Base-by-base conservation (phyloP, 2,888 invertebrate species). In the Schizotus pectinicornis region DNA sequence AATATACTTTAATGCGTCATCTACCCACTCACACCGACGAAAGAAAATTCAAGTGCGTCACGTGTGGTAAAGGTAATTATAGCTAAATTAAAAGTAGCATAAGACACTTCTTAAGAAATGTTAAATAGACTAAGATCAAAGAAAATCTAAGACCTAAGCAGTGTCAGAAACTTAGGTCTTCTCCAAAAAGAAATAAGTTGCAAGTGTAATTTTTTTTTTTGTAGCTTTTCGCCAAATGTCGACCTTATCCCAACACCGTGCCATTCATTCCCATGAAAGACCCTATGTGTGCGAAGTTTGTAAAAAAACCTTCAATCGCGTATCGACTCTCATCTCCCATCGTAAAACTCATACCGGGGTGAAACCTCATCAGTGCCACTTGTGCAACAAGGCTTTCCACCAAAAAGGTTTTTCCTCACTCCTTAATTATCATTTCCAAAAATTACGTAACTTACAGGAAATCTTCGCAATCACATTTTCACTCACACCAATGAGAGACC, bases 401-500 rank as follows among this genome's bases (percentile, higher is more conserved):
- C 91, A 91, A 72, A 91, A 91, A 85, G 91, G 91, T 88, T 71
- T 57, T 55, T 31, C 31, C 12, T 9, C 8, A n/a, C n/a, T 31
- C 5, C 32, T 31, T 31, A 31, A 30, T 43, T 22, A 5, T 30
- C 32, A 11, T 9, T 1, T 22, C 9, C 32, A 41, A 32, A 30
- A 36, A 37, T 37, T 49, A 22, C 30, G 7, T 42, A 8, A 7
- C 30, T 32, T 35, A 30, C 32, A 90, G 90, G 90, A 7, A 91
- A 91, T 72, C 79, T 91, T 41, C 83, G 89, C 1, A 91, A 91
- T 73, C 91, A 91, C 69, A 82, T 90, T 45, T 91, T 89, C 73
- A 90, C 90, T 0, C 91, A 91, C 71, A 90, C 90, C 6, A 90
- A 91, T 71, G 90, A 88, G 74, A 81, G 91, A 6, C 91, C 91